A percentile compares a stretch with the other conserved stretches of the same genome.
These are phyloP conservation scores for Thomomys bottae DNA, from an alignment of 2,113 vertebrate genomes.

Conservation along the genomic window DNA sequence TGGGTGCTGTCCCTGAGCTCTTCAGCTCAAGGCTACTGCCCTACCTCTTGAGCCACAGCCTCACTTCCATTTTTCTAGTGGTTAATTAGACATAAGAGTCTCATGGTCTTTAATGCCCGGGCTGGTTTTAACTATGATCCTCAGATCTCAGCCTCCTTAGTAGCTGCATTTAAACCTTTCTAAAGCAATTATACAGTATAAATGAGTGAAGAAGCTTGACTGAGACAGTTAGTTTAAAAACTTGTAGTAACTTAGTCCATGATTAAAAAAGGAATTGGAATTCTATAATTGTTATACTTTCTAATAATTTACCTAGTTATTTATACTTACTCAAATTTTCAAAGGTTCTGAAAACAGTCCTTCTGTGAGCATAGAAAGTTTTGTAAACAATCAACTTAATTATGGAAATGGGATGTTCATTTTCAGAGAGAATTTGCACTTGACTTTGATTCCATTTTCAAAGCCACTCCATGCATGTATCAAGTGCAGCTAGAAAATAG, in stretches of 20 bases:
- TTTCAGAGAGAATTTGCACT: conserved; percentile 69
- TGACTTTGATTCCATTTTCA: conserved; percentile 64
- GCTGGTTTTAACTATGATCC: too few species aligned
- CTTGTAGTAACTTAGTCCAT: neutral
- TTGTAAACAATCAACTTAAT: conserved; percentile 65
- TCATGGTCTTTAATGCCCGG: too few species aligned
- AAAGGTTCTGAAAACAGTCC: conserved; percentile 29
- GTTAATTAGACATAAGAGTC: too few species aligned
- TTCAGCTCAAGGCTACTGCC: too few species aligned
- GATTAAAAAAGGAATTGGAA: neutral
- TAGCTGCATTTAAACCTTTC: too few species aligned
- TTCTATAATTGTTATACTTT: neutral
- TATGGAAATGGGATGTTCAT: conserved; percentile 59
- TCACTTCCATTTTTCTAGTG: too few species aligned
- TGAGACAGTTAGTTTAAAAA: neutral
- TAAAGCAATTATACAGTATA: neutral
- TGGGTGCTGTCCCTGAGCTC: too few species aligned
- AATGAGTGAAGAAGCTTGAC: neutral
- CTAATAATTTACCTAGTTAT: neutral
- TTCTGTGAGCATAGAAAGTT: conserved; percentile 11
- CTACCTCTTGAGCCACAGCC: too few species aligned
- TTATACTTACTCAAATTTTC: neutral
- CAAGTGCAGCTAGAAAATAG: conserved; percentile 58
- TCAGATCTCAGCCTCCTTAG: too few species aligned
- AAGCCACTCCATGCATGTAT: conserved; percentile 61